Evolutionary conservation across 2,113 vertebrate species (phyloP), one percentile per base, ranked within the genome.

Genomic region (Nyctereutes procyonoides): DNA sequence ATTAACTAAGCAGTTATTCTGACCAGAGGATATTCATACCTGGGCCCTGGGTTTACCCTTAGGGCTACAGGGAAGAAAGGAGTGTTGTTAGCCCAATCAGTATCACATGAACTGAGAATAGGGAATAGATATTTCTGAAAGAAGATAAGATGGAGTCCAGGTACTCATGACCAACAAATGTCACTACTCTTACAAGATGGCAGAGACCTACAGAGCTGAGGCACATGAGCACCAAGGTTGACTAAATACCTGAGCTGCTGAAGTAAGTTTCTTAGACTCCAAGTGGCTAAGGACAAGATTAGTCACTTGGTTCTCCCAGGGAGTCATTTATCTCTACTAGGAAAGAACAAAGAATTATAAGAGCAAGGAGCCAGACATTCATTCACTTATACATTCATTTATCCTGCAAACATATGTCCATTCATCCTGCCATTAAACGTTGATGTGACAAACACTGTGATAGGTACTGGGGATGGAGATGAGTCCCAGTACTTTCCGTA

Each of bases 271-370:
- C 85, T 97, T 79, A 89, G 38, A 93, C 38, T 63, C 10, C 17
- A 69, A 90, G 63, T 55, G 32, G 82, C 28, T 69, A 94, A 95
- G 55, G 53, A 77, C 28, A 43, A 80, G 43, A 67, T 85, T 15
- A 73, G 62, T 53, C 63, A 91, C 86, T 95, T 89, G 90, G 58
- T 56, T 79, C 19, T 86, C 74, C 69, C 32, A 43, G 26, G 8
- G 3, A 93, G 80, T 93, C 93, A 85, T 71, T 85, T 82, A 77
- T 11, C 65, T 89, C 38, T 76, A 30, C 24, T 43, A 60, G 32
- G 26, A 79, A 88, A 74, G n/a, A 88, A 91, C 24, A 95, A 35
- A 83, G 60, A 87, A 92, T 69, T 63, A 13, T 55, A 90, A 94
- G 16, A 28, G 35, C n/a, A 82, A 55, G 2, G 17, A 94, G 60